Base-by-base conservation (phyloP, 2,888 invertebrate genomes). In the Spilarctia lutea region DNA sequence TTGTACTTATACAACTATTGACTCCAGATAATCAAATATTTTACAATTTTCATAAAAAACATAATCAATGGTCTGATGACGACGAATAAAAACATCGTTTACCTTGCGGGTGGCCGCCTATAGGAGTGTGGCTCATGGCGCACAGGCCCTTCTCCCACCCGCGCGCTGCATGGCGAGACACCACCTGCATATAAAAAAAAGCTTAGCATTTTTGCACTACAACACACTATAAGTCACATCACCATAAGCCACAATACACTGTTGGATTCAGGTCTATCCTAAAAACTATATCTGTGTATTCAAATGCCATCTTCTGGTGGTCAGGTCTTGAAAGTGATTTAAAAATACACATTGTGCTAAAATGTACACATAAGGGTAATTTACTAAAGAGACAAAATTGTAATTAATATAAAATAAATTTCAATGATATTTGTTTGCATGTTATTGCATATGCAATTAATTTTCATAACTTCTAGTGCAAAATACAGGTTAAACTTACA, bases 21-120 rank as follows among this genome's bases (percentile, higher is more conserved):
- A 42, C 1, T 42, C 42, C 1, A 10, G 11, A 42, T 11, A 42
- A 10, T 42, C 11, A 16, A 39, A 56, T 2, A 56, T 56, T n/a
- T n/a, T 52, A 13, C 20, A 35, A 65, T 24, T n/a, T n/a, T n/a
- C n/a, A n/a, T n/a, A n/a, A n/a, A n/a, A n/a, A n/a, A n/a, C n/a
- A n/a, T n/a, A n/a, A n/a, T n/a, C n/a, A n/a, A n/a, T n/a, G n/a
- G n/a, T n/a, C n/a, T n/a, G n/a, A n/a, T n/a, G n/a, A n/a, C n/a
- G n/a, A n/a, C n/a, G n/a, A n/a, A n/a, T n/a, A n/a, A 30, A 45
- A 68, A n/a, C 48, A 18, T 39, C 2, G 13, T 68, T 63, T 91
- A 96, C 96, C 96, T 96, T 96, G 96, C 96, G 96, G 96, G 96
- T 96, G 94, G 96, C 96, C 96, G 96, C 96, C 96, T 91, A 93